phyloP scores from a whole-genome alignment of 2,797 vertebrate species.

The Coregonus suidteri region DNA sequence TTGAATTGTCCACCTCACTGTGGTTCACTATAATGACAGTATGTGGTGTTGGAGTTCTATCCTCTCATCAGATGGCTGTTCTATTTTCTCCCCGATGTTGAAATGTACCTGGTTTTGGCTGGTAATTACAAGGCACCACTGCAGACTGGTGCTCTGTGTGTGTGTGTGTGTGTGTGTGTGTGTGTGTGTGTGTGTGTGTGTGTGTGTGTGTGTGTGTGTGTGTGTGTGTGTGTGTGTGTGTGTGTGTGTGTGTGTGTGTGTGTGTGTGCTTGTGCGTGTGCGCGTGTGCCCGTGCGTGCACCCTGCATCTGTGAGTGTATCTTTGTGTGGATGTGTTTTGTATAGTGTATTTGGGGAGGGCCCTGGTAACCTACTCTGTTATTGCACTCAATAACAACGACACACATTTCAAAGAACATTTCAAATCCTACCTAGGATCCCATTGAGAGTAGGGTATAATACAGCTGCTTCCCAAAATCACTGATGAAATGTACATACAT shows the following conservation, averaged over 20 bases:
- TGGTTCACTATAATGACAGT: too few species aligned
- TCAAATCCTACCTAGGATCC: not conserved
- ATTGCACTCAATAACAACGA: not conserved
- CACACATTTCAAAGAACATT: not conserved
- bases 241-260: too few species aligned
- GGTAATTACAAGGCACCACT: too few species aligned
- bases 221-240: too few species aligned
- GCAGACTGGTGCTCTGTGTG: not conserved
- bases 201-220: too few species aligned
- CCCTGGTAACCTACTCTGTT: not conserved
- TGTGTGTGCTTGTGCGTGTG: not conserved
- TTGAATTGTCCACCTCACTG: too few species aligned
- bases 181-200: constrained; percentile 9
- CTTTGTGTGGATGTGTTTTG: not conserved
- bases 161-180: not conserved
- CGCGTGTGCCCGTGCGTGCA: not conserved
- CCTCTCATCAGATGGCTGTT: too few species aligned
- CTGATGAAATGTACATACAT: too few species aligned
- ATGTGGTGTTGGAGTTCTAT: too few species aligned
- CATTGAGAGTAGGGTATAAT: not conserved
- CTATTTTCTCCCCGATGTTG: too few species aligned
- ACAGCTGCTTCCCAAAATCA: too few species aligned
- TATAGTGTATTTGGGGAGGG: not conserved
- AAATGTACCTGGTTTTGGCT: too few species aligned
- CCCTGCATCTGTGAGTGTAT: not conserved